These are phyloP conservation scores for Aphidius colemani DNA, from an alignment of 2,888 invertebrate species.

Conservation along the genomic window DNA sequence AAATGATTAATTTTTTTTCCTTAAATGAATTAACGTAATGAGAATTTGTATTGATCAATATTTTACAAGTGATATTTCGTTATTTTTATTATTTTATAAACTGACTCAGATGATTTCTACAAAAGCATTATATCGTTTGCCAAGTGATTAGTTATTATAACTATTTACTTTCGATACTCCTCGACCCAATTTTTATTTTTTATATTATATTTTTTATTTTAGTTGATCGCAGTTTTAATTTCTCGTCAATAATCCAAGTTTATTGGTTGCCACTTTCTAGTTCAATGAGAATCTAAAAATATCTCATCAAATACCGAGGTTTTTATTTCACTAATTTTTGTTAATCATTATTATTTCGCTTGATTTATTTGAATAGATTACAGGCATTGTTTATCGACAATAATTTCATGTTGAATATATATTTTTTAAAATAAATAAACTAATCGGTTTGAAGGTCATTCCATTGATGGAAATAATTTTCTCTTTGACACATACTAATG, in stretches of 20 bases:
- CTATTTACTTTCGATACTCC: constrained; percentile 46
- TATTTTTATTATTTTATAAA: too few species aligned
- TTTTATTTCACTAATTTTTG: background rate
- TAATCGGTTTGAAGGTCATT: too few species aligned
- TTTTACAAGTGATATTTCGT: too few species aligned
- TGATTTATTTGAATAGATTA: too few species aligned
- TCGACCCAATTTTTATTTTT: constrained; percentile 43
- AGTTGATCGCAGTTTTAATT: background rate
- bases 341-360: background rate
- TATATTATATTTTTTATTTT: constrained; percentile 2
- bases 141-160: constrained; percentile 12
- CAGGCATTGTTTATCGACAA: too few species aligned
- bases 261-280: constrained; percentile 32
- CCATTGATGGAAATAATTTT: too few species aligned
- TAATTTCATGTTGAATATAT: too few species aligned
- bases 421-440: too few species aligned
- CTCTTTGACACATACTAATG: too few species aligned
- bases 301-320: background rate
- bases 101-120: background rate
- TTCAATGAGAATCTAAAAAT: constrained; percentile 8
- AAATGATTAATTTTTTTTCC: background rate
- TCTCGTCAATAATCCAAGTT: background rate
- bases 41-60: background rate
- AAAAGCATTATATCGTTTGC: background rate
- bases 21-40: background rate